phyloP scores from a whole-genome alignment of 64 coral and sea anemone species.

The Hydrozoanthus tunicans region DNA sequence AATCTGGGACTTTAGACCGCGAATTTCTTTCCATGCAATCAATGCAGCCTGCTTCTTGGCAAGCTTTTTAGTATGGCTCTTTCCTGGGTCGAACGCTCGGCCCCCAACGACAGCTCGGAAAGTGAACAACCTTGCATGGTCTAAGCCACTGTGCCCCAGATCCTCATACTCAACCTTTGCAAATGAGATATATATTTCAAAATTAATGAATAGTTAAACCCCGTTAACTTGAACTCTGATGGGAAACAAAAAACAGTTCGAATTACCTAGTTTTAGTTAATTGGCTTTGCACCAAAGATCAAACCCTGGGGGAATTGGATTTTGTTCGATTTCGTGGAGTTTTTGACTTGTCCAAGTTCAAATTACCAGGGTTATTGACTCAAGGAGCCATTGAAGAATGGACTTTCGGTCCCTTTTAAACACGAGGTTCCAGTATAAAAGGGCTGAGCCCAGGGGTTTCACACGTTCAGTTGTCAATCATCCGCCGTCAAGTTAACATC shows the following conservation, averaged over 20 bases:
- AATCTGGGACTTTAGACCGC: slow-evolving; percentile 42
- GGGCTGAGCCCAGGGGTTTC: no score
- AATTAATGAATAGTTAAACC: not conserved
- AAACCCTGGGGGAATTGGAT: no score
- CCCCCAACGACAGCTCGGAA: slow-evolving; percentile 59
- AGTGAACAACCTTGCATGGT: slow-evolving; percentile 54
- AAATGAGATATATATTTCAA: not conserved
- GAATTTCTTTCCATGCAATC: slow-evolving; percentile 64
- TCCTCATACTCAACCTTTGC: slow-evolving; percentile 87
- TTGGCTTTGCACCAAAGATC: no score
- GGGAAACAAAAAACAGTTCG: not conserved
- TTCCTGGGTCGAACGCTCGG: slow-evolving; percentile 54
- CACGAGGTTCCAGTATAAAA: no score
- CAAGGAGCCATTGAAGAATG: no score
- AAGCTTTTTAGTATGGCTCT: slow-evolving; percentile 72
- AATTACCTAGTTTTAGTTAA: no score
- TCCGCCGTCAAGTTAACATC: no score
- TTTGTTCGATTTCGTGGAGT: no score
- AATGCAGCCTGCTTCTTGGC: slow-evolving; percentile 76
- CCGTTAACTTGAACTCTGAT: not conserved
- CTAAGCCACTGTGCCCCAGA: slow-evolving; percentile 64
- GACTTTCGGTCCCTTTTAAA: no score
- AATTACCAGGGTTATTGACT: no score
- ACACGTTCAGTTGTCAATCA: no score
- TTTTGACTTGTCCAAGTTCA: no score